Evolutionary conservation across 2,113 vertebrate genomes (phyloP).

Genomic region (Caretta caretta): DNA sequence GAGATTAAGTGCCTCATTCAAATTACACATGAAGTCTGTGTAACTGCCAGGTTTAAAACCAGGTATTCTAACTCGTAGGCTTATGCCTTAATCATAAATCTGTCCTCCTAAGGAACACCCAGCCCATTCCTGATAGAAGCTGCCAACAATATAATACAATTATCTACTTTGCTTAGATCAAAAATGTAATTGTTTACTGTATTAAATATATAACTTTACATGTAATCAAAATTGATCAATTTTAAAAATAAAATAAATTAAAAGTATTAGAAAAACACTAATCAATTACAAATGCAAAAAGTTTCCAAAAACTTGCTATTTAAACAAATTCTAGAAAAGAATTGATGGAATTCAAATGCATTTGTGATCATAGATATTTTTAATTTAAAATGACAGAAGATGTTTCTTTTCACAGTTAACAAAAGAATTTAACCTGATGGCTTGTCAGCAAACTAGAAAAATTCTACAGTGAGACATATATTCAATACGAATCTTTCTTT

Average conservation of each 20-base stretch:
- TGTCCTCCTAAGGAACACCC: neutral
- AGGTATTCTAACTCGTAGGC: neutral
- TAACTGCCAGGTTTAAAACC: neutral
- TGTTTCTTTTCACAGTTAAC: slow-evolving; percentile 79
- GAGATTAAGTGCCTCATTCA: neutral
- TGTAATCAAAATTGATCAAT: rapidly evolving
- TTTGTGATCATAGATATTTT: slow-evolving; percentile 54
- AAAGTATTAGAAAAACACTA: neutral
- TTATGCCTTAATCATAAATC: rapidly evolving
- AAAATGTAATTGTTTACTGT: neutral
- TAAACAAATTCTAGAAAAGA: neutral
- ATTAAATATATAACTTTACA: rapidly evolving
- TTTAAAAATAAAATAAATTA: neutral
- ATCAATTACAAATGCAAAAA: neutral
- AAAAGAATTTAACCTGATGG: slow-evolving; percentile 84
- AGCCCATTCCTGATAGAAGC: neutral
- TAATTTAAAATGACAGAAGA: slow-evolving; percentile 81
- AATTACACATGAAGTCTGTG: neutral
- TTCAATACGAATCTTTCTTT: slow-evolving; percentile 82
- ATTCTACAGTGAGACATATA: slow-evolving; percentile 80
- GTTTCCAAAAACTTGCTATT: neutral
- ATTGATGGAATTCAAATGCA: slow-evolving; percentile 66
- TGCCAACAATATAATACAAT: neutral
- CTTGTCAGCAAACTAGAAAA: slow-evolving; percentile 84
- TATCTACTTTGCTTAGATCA: rapidly evolving